Evolutionary conservation across 92 coral and sea anemone species (phyloP), one percentile per base, ranked within the genome.

Genomic region (Metridium senile): DNA sequence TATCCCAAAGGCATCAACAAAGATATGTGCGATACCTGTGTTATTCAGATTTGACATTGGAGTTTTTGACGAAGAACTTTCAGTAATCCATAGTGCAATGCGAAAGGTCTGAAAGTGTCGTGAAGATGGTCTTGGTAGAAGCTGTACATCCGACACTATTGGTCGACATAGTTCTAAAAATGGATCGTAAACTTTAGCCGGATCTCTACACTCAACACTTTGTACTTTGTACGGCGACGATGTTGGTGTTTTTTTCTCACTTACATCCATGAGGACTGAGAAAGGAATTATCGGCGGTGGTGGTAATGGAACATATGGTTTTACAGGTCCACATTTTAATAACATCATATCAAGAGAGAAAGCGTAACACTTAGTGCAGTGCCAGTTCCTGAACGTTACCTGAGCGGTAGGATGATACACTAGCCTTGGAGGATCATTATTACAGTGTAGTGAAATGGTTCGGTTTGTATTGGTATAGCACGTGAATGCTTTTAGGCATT

Each of bases 11-110:
- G 59, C 2, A 9, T 65, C 20, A 17, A 27, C 53, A 25, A 66
- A 46, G 29, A 45, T 43, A 0, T 11, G 16, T 8, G 22, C 27
- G 31, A 45, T 22, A 11, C 33, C 43, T 20, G 33, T 6, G 30
- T 29, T 21, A 57, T 26, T 26, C 17, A 33, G 26, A 8, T 11
- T 1, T 6, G 43, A 62, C 35, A 61, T 13, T 21, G 22, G 23
- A 9, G 10, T 20, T 18, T 1, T 29, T 8, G 70, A 28, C 11
- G 23, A 1, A 3, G 79, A 56, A 33, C 53, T 29, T 19, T 0
- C 31, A 21, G 68, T 65, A 7, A 77, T 49, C 82, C 82, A 77
- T 31, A 66, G 29, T 47, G 74, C 82, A 31, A 77, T 53, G 32
- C 82, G 82, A 58, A 46, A 77, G 39, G 29, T 67, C n/a, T 49